Evolutionary conservation across 2,888 invertebrate genomes (phyloP).

Genomic region (Drosophila anceps): DNA sequence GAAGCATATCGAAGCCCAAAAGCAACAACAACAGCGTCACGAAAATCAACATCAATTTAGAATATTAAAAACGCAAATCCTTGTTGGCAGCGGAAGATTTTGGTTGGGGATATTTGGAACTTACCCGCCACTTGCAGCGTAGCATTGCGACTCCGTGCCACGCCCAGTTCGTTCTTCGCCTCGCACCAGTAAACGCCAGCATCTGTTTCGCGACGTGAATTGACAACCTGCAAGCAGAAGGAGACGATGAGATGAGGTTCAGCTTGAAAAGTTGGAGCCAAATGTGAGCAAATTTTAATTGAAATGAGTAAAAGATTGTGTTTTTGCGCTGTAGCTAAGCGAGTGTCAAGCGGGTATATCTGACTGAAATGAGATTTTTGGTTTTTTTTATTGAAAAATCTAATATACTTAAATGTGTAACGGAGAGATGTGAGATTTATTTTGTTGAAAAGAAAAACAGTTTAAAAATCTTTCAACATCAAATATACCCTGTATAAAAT

Average conservation of each 20-base stretch:
- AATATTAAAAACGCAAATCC: slow-evolving; percentile 76
- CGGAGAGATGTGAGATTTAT: too few relatives aligned
- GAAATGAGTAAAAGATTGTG: slow-evolving; percentile 57
- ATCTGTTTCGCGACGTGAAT: slow-evolving; percentile 90
- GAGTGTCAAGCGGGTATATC: neutral
- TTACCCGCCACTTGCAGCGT: slow-evolving; percentile 94
- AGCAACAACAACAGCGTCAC: slow-evolving; percentile 29
- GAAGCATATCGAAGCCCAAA: slow-evolving; percentile 43
- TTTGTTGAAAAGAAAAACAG: too few relatives aligned
- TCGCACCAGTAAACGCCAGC: slow-evolving; percentile 96
- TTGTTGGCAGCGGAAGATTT: slow-evolving; percentile 28
- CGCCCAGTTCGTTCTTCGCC: slow-evolving; percentile 93
- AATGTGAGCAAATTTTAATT: slow-evolving; percentile 64
- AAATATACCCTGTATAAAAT: neutral
- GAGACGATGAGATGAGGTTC: slow-evolving; percentile 6
- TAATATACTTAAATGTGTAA: too few relatives aligned
- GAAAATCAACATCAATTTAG: slow-evolving; percentile 78
- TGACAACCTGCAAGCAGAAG: slow-evolving; percentile 87
- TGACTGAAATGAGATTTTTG: neutral
- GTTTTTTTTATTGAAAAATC: neutral
- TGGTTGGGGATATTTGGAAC: slow-evolving; percentile 65
- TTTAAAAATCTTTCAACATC: neutral
- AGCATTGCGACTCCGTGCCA: slow-evolving; percentile 93
- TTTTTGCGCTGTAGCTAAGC: neutral
- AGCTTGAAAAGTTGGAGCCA: slow-evolving; percentile 42